These are phyloP conservation scores for Pseudomyrmex sp. DNA, from an alignment of 1,140 invertebrate species.

Conservation along the genomic window DNA sequence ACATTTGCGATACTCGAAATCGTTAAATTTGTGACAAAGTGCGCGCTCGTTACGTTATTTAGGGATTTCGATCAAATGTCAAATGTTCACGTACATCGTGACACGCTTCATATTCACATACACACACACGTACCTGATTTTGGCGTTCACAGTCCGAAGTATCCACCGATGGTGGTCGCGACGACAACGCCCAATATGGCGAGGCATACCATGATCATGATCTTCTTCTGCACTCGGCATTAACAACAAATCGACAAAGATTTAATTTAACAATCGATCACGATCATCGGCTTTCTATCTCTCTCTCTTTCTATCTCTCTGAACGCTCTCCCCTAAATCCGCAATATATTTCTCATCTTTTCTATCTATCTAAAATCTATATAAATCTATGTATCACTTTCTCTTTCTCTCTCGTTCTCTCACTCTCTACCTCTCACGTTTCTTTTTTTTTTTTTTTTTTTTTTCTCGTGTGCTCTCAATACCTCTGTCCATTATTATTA, in stretches of 20 bases:
- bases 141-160: conserved; percentile 86
- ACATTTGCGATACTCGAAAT: no score
- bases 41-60: no score
- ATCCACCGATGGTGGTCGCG: conserved; percentile 90
- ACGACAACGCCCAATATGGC: conserved; percentile 94
- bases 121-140: conserved; percentile 74
- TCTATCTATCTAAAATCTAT: neutral
- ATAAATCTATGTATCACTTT: neutral
- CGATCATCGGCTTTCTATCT: conserved; percentile 15
- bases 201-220: conserved; percentile 99
- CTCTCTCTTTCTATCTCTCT: conserved; percentile 10
- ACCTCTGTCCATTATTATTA: conserved; percentile 49
- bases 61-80: neutral
- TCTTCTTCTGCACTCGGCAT: conserved; percentile 97
- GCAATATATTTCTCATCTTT: conserved; percentile 6
- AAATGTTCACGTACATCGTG: neutral
- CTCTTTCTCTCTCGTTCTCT: conserved; percentile 70
- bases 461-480: conserved; percentile 21
- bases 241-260: conserved; percentile 80
- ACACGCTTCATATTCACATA: no score
- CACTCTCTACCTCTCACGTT: neutral
- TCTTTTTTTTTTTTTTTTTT: no score
- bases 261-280: conserved; percentile 67
- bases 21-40: no score
- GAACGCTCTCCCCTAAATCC: conserved; percentile 32